Evolutionary conservation across 1,140 invertebrate genomes (phyloP).

Genomic region (Tetranychus urticae): DNA sequence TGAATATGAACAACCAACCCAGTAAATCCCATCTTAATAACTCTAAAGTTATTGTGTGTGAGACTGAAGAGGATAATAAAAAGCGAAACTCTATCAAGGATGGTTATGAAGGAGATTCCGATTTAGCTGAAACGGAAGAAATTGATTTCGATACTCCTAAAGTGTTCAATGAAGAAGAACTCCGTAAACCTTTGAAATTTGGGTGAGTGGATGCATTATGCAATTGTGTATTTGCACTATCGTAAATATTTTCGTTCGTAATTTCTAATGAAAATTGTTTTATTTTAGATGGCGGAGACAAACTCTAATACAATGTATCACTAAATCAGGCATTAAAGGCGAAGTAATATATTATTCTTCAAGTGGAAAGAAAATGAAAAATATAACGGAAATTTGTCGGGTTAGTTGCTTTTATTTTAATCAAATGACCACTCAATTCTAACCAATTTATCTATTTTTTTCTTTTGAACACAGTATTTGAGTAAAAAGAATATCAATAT

Average conservation of each 20-base stretch:
- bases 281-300: constrained; percentile 47
- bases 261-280: constrained; percentile 1
- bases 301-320: constrained; percentile 58
- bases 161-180: constrained; percentile 27
- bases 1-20: neutral
- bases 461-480: constrained; percentile 18
- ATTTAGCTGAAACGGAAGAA: constrained; percentile 8
- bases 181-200: constrained; percentile 44
- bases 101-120: neutral
- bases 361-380: constrained; percentile 47
- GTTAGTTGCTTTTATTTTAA: constrained; percentile 20
- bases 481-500: constrained; percentile 28
- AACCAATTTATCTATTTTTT: neutral
- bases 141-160: constrained; percentile 1
- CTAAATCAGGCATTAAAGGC: constrained; percentile 34
- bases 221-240: neutral
- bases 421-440: neutral
- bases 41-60: neutral
- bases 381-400: constrained; percentile 43
- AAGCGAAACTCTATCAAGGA: neutral
- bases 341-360: constrained; percentile 63
- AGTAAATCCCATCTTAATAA: neutral
- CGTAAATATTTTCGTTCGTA: neutral
- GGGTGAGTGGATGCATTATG: constrained; percentile 23
- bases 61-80: neutral